A percentile compares a stretch with the other conserved stretches of the same genome.
These are phyloP conservation scores for Drosophila rubida DNA, from an alignment of 2,888 invertebrate species.

Conservation along the genomic window DNA sequence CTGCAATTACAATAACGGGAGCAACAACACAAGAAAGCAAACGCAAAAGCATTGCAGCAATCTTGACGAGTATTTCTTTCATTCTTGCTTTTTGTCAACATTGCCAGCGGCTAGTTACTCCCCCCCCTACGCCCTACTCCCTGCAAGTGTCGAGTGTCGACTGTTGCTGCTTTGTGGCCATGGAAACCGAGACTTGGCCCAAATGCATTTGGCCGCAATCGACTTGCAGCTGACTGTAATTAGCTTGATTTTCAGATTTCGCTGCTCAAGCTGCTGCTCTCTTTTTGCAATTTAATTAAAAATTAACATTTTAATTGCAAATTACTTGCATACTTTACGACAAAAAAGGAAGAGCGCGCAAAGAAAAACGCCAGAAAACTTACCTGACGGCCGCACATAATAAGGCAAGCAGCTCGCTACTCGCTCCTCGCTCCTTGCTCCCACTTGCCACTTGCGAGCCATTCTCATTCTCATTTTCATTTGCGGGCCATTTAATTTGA, in stretches of 20 bases:
- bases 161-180: slow-evolving; percentile 19
- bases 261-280: slow-evolving; percentile 10
- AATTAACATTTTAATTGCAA: slow-evolving; percentile 82
- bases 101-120: slow-evolving; percentile 39
- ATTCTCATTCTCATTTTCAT: slow-evolving; percentile 9
- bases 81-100: slow-evolving; percentile 73
- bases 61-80: slow-evolving; percentile 60
- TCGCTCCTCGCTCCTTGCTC: not conserved
- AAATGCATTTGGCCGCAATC: slow-evolving; percentile 34
- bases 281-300: slow-evolving; percentile 74
- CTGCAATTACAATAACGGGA: slow-evolving; percentile 64
- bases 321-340: slow-evolving; percentile 68
- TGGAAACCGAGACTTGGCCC: slow-evolving; percentile 17
- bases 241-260: slow-evolving; percentile 63
- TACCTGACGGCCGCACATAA: slow-evolving; percentile 40
- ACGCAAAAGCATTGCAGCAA: slow-evolving; percentile 49
- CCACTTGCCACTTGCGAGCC: not conserved
- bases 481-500: slow-evolving; percentile 78
- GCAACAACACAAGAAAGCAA: slow-evolving; percentile 34
- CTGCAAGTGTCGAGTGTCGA: slow-evolving; percentile 30
- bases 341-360: slow-evolving; percentile 3
- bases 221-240: slow-evolving; percentile 43
- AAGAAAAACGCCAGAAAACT: slow-evolving; percentile 19
- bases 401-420: slow-evolving; percentile 30
- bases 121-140: no score